Evolutionary conservation across 2,797 vertebrate genomes (phyloP).

Genomic region (Podargus strigoides): DNA sequence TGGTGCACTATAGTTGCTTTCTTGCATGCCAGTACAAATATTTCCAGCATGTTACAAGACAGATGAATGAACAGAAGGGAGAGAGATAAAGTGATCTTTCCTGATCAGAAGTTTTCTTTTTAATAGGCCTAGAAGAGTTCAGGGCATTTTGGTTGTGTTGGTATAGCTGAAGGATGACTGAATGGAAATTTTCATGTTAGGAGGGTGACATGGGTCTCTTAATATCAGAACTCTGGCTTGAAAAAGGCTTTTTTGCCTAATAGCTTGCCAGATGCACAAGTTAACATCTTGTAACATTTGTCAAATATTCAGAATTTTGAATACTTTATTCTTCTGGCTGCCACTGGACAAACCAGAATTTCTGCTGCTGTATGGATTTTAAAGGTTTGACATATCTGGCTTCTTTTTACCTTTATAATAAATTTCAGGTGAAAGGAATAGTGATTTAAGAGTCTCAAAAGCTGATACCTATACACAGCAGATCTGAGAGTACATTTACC

Average conservation of each 20-base stretch:
- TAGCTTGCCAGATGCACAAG: not conserved
- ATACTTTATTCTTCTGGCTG: not conserved
- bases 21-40: not conserved
- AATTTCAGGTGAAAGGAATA: not conserved
- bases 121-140: not conserved
- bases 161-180: not conserved
- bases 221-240: not conserved
- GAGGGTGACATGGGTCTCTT: not conserved
- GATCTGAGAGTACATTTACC: not conserved
- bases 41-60: not conserved
- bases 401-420: not conserved
- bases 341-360: not conserved
- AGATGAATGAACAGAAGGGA: not conserved
- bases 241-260: not conserved
- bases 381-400: not conserved
- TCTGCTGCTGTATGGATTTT: not conserved
- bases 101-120: not conserved
- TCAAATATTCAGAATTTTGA: not conserved
- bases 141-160: not conserved
- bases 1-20: not conserved
- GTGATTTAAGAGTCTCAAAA: not conserved
- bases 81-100: not conserved
- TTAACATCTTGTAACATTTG: not conserved
- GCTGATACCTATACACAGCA: not conserved
- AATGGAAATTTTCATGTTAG: not conserved